Conservation (phyloP, 2,797 vertebrate species). For the Pangasius sanitwongsei region DNA sequence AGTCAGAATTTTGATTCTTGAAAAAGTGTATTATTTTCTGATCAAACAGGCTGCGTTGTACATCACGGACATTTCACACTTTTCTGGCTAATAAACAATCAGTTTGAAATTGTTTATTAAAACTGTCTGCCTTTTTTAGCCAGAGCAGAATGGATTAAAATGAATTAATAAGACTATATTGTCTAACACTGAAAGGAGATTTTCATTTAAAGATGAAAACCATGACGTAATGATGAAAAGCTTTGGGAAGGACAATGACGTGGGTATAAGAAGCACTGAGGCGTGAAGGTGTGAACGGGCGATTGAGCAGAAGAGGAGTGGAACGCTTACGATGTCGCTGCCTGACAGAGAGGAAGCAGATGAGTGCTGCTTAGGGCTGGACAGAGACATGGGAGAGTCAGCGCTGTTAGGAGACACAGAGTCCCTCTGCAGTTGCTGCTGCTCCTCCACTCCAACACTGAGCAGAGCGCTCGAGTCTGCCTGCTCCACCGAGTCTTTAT, state of each 20-base stretch:
- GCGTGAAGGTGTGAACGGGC: background rate
- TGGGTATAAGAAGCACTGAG: background rate
- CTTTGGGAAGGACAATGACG: background rate
- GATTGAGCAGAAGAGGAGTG: background rate
- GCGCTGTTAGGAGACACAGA: constrained; percentile 81
- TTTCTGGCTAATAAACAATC: background rate
- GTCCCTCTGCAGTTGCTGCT: constrained; percentile 82
- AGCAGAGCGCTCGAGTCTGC: constrained; percentile 64
- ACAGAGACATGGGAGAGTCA: constrained; percentile 85
- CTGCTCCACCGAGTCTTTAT: constrained; percentile 62
- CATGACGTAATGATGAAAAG: background rate
- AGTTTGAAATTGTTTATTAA: background rate
- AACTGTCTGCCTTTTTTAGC: background rate
- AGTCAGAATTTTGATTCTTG: background rate
- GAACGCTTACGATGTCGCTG: constrained; percentile 89
- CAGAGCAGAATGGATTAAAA: background rate
- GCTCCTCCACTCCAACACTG: constrained; percentile 69
- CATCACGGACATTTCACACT: background rate
- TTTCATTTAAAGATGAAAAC: background rate
- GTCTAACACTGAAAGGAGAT: background rate
- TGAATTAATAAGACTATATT: background rate
- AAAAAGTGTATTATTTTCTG: background rate
- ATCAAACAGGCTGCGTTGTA: background rate
- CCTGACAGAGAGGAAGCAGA: constrained; percentile 92
- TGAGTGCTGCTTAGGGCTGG: constrained; percentile 87